phyloP scores from a whole-genome alignment of 2,113 vertebrate genomes.

The Chlamydotis undulata region DNA sequence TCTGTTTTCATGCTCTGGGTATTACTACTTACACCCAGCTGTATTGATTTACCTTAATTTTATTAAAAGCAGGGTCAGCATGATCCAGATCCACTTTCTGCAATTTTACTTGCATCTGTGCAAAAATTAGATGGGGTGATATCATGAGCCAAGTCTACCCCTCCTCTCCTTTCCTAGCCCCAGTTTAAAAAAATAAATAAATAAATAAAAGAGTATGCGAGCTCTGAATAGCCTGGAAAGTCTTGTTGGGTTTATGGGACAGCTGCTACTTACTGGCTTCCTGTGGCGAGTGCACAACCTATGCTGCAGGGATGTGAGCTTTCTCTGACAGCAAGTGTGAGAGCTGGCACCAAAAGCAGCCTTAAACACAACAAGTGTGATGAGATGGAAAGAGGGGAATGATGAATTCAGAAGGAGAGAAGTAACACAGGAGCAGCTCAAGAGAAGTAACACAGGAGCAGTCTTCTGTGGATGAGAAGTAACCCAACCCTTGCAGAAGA shows the following conservation, averaged over 20 bases:
- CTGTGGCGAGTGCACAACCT: background rate
- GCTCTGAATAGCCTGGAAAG: background rate
- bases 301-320: background rate
- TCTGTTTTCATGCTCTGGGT: background rate
- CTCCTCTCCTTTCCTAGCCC: background rate
- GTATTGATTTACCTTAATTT: background rate
- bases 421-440: background rate
- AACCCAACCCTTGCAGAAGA: background rate
- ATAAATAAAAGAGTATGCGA: background rate
- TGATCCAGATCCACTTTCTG: background rate
- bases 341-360: background rate
- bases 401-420: background rate
- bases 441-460: background rate
- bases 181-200: background rate
- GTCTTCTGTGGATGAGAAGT: background rate
- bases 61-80: background rate
- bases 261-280: constrained; percentile 8
- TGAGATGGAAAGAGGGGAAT: background rate
- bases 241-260: background rate
- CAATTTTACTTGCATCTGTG: background rate
- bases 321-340: constrained; percentile 4
- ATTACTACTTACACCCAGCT: background rate
- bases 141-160: background rate
- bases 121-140: background rate
- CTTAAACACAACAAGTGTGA: background rate